Conservation (phyloP, 64 coral and sea anemone genomes). For the Dendronephthya gigantea region DNA sequence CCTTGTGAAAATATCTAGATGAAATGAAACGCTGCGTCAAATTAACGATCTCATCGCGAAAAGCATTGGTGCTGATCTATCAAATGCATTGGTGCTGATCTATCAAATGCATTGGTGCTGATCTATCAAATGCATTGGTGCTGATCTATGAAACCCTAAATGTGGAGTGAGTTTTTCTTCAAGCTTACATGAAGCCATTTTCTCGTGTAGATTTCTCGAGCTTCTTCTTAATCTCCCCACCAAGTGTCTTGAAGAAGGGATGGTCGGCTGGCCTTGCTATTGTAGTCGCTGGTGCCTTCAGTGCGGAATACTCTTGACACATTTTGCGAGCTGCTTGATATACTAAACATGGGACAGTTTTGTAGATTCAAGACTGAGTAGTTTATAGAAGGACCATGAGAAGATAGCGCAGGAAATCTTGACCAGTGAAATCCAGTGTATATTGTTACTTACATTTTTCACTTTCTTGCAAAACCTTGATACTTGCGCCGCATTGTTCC, state of each 20-base stretch:
- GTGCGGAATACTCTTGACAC: slow-evolving; percentile 66
- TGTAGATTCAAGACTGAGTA: too few relatives aligned
- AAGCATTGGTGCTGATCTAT: too few relatives aligned
- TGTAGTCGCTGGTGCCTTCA: slow-evolving; percentile 70
- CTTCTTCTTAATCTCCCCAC: slow-evolving; percentile 67
- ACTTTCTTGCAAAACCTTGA: slow-evolving; percentile 75
- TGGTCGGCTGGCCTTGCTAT: slow-evolving; percentile 71
- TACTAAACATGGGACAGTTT: slow-evolving; percentile 24
- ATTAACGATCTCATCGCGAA: too few relatives aligned
- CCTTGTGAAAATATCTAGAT: slow-evolving; percentile 88
- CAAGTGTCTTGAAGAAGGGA: slow-evolving; percentile 82
- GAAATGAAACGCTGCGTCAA: background rate
- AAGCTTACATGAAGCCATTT: slow-evolving; percentile 96
- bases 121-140: too few relatives aligned
- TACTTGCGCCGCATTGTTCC: slow-evolving; percentile 84
- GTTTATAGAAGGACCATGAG: background rate
- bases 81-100: too few relatives aligned
- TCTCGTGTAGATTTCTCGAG: slow-evolving; percentile 87
- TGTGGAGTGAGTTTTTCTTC: background rate
- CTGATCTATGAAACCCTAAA: too few relatives aligned
- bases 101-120: too few relatives aligned
- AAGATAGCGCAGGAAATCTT: too few relatives aligned
- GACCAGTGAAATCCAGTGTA: too few relatives aligned
- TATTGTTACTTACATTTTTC: slow-evolving; percentile 62
- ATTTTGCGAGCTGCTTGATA: slow-evolving; percentile 75